Evolutionary conservation across 2,797 vertebrate species (phyloP).

Genomic region (Babyrousa celebensis): DNA sequence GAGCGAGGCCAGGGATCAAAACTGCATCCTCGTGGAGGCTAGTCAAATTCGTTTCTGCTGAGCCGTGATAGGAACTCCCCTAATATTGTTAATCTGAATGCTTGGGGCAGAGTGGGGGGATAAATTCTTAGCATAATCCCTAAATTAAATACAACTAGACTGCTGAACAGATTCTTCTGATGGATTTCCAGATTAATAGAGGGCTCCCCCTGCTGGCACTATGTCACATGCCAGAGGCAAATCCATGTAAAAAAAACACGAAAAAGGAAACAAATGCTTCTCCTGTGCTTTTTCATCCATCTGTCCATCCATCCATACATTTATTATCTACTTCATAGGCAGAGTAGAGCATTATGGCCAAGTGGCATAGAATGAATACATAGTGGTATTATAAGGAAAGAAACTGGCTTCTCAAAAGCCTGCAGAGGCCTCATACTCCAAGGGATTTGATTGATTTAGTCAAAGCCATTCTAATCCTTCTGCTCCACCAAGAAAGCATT

Average conservation of each 20-base stretch:
- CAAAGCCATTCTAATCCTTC: constrained; percentile 15
- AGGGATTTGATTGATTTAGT: background rate
- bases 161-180: background rate
- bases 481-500: background rate
- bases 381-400: background rate
- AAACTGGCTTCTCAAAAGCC: constrained; percentile 40
- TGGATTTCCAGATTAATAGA: constrained; percentile 75
- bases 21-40: too few relatives aligned
- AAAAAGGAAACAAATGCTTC: background rate
- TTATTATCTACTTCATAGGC: background rate
- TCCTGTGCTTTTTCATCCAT: background rate
- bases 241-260: background rate
- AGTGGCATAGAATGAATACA: background rate
- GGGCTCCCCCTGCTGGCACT: constrained; percentile 90
- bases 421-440: background rate
- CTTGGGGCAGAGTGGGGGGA: background rate
- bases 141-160: constrained; percentile 66
- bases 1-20: too few relatives aligned
- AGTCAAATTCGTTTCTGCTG: too few relatives aligned
- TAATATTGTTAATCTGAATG: constrained; percentile 60
- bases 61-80: background rate
- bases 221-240: constrained; percentile 44
- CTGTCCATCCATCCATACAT: background rate
- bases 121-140: constrained; percentile 47
- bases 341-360: background rate